A percentile compares a stretch with the other conserved stretches of the same genome.
Conservation (phyloP, 2,113 vertebrate genomes). For the Neodon shergylaensis region DNA sequence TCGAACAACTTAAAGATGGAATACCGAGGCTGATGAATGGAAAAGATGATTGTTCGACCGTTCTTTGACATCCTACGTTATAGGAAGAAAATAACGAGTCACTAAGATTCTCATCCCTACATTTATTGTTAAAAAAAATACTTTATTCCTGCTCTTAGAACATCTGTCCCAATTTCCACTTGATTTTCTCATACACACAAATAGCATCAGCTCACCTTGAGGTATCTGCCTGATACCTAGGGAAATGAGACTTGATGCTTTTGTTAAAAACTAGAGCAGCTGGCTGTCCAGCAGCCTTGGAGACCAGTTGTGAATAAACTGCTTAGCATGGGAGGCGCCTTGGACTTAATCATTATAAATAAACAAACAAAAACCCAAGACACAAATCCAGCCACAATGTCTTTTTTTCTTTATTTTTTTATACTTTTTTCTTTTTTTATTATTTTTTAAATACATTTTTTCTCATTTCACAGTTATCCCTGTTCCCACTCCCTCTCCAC, state of each 20-base stretch:
- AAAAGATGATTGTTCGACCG: slow-evolving; percentile 95
- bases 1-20: slow-evolving; percentile 96
- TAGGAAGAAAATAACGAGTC: slow-evolving; percentile 10
- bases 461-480: no score
- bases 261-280: neutral
- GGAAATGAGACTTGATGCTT: neutral
- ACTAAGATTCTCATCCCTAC: neutral
- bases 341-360: neutral
- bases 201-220: neutral
- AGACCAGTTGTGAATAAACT: neutral
- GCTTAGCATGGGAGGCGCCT: neutral
- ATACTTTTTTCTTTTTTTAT: no score
- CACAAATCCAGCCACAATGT: neutral
- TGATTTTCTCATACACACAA: neutral
- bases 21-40: slow-evolving; percentile 97
- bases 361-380: neutral
- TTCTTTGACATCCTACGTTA: slow-evolving; percentile 89
- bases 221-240: neutral
- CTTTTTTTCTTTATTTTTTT: neutral
- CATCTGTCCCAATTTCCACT: neutral
- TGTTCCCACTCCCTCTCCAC: no score
- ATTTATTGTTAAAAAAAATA: neutral
- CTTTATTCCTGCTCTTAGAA: neutral
- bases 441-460: no score
- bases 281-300: neutral